Base-by-base conservation (phyloP, 92 coral and sea anemone species). In the Porites evermanni region DNA sequence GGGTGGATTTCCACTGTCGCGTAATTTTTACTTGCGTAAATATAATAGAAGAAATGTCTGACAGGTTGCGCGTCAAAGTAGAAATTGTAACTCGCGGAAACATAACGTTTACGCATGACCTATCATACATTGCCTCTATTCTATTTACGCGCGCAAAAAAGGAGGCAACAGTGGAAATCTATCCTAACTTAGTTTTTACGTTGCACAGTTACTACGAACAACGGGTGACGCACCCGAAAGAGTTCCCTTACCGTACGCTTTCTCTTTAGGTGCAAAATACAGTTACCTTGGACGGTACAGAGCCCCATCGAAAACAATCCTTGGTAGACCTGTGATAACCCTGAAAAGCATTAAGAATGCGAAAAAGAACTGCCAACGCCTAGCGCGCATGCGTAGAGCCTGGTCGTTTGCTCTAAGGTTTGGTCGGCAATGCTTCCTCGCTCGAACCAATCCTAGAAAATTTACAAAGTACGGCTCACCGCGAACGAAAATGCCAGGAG, bases 391-490 rank as follows among this genome's bases (percentile, higher is more conserved):
- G 74, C 72, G 80, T 11, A 72, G 88, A 4, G 77, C 74, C 65
- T 53, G 81, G 81, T 74, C 88, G 20, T 84, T 75, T 67, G 88
- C 88, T 63, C 12, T 84, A 17, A 72, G 82, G 38, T 74, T 64
- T 65, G 88, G 88, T 18, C 80, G 88, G 17, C 80, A 75, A 75
- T 84, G 88, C 47, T 84, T 47, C 75, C 54, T 76, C 20, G 75
- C 81, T 51, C 11, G 8, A 19, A 76, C 67, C 47, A 50, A 56
- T 64, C 81, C 74, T 12, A 72, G 80, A 23, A 66, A 77, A 64
- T 84, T 84, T 56, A 67, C 82, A 32, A 75, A 26, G 68, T 64
- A 14, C 17, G 82, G 82, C 3, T 20, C 13, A 5, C 74, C 88
- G 18, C 74, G 88, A 67, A 84, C 81, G 16, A 65, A 53, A 84